These are phyloP conservation scores for Drosophila punjabiensis DNA, from an alignment of 1,140 invertebrate genomes.

Conservation along the genomic window DNA sequence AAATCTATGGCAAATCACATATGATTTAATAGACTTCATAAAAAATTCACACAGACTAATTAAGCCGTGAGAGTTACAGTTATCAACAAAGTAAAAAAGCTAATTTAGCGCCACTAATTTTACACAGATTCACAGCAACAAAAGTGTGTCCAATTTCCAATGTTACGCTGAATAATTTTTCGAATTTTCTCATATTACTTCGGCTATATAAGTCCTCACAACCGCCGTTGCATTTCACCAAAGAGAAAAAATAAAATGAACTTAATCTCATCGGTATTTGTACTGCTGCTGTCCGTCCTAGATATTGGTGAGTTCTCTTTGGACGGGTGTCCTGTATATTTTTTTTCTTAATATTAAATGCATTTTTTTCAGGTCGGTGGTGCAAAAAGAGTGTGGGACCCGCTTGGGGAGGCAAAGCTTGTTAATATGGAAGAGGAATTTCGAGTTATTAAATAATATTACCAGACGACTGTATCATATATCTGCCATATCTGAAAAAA, in stretches of 20 bases:
- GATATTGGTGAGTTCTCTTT: not conserved
- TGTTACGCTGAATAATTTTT: not conserved
- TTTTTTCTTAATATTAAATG: too few relatives aligned
- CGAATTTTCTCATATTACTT: too few relatives aligned
- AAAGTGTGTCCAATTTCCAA: not conserved
- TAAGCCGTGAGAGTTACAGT: too few relatives aligned
- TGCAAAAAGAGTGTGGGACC: not conserved
- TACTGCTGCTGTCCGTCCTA: not conserved
- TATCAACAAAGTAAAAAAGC: too few relatives aligned
- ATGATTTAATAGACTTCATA: too few relatives aligned
- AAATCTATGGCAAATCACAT: not conserved
- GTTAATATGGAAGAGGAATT: too few relatives aligned
- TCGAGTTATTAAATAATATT: too few relatives aligned
- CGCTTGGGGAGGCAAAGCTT: too few relatives aligned
- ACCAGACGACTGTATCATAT: too few relatives aligned
- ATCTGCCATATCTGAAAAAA: too few relatives aligned
- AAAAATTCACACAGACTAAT: too few relatives aligned
- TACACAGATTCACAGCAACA: not conserved
- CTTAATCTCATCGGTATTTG: not conserved
- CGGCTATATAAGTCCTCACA: not conserved
- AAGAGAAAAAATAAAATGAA: not conserved
- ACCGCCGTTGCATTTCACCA: not conserved
- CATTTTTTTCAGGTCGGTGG: slow-evolving; percentile 5
- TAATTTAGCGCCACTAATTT: too few relatives aligned
- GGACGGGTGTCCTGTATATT: not conserved